Conservation (phyloP, 23 tunicate species). For the Trididemnum miniatum region DNA sequence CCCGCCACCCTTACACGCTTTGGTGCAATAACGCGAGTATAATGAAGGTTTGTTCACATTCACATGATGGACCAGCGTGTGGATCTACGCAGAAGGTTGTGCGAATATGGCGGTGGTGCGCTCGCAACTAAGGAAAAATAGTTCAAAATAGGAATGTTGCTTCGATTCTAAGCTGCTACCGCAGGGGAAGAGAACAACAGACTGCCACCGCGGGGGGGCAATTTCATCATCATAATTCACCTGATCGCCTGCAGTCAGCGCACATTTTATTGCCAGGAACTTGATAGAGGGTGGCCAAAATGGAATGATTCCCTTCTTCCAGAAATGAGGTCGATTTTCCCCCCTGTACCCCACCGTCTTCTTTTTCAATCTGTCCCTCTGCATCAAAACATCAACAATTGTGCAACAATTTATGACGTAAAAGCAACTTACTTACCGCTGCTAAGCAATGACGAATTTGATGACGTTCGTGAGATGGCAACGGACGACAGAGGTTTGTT, state of each 20-base stretch:
- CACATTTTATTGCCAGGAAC: conserved; percentile 78
- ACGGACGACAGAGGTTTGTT: conserved; percentile 29
- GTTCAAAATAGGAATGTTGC: no score
- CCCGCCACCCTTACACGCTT: no score
- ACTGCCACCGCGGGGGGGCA: background rate
- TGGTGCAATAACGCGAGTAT: no score
- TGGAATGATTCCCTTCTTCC: conserved; percentile 46
- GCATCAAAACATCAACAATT: background rate
- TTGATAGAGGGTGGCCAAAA: conserved; percentile 38
- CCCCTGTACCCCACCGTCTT: background rate
- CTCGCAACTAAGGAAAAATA: no score
- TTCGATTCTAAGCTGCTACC: background rate
- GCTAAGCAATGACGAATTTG: background rate
- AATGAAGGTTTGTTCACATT: no score
- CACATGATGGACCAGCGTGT: no score
- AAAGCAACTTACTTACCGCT: background rate
- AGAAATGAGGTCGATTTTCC: conserved; percentile 47
- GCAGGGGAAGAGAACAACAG: background rate
- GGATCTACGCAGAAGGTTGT: no score
- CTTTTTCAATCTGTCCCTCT: background rate
- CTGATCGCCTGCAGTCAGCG: conserved; percentile 80
- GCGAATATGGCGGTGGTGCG: no score
- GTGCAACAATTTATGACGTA: background rate
- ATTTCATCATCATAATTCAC: conserved; percentile 24
- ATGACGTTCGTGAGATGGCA: conserved; percentile 11